A percentile compares a stretch with the other conserved stretches of the same genome.
These are phyloP conservation scores for Daphoenositta chrysoptera DNA, from an alignment of 2,113 vertebrate species.

Conservation along the genomic window DNA sequence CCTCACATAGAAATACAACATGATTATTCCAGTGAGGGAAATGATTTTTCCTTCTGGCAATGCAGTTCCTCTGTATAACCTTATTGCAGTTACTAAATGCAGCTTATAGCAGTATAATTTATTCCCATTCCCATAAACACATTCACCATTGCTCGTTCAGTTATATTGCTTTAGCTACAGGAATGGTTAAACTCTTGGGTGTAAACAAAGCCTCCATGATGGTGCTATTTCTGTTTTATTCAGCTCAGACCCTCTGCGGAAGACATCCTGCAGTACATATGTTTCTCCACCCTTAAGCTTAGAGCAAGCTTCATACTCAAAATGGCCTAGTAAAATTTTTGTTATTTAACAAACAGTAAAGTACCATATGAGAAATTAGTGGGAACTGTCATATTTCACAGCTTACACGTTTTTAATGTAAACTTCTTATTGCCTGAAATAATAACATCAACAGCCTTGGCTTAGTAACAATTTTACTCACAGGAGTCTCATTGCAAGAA, in stretches of 20 bases:
- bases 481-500: not conserved
- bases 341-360: not conserved
- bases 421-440: not conserved
- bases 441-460: not conserved
- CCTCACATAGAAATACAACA: not conserved
- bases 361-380: not conserved
- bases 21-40: slow-evolving; percentile 7
- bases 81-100: not conserved
- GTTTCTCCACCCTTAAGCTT: not conserved
- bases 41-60: not conserved
- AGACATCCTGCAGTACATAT: not conserved
- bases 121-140: slow-evolving; percentile 15
- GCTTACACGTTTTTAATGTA: not conserved
- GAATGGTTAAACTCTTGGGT: not conserved
- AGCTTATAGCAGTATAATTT: not conserved
- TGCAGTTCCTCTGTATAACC: not conserved
- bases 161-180: not conserved
- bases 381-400: not conserved
- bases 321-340: not conserved
- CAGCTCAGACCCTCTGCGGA: not conserved
- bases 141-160: not conserved
- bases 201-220: not conserved
- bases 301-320: not conserved
- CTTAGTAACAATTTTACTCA: not conserved
- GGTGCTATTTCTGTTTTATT: not conserved